Base-by-base conservation (phyloP, 2,888 invertebrate species). In the Agrotis puta region DNA sequence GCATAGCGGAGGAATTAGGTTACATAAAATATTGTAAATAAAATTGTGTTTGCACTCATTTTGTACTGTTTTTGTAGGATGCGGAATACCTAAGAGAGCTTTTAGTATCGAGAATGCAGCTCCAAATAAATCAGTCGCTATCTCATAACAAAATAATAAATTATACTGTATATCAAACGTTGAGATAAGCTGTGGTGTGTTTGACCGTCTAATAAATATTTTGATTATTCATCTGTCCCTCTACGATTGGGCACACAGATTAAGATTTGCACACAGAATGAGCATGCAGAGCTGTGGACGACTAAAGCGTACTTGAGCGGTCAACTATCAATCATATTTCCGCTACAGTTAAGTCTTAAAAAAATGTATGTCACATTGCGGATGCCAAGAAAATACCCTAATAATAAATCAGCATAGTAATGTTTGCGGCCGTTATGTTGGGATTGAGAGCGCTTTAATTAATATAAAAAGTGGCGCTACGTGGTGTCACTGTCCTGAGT, bases 351-450 rank as follows among this genome's bases (percentile, higher is more conserved):
- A 95, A 90, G 90, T 92, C 90, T 91, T 89, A 91, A 93, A 94
- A 91, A 94, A 94, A 95, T 94, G 93, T 94, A 88, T 96, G 95
- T 95, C 95, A 94, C 93, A 93, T 93, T 94, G 92, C 95, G 94
- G 94, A 94, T 94, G 93, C 90, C 90, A 90, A 94, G 94, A 94
- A 95, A 94, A 94, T 94, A 94, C 93, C 94, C 93, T 92, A 94
- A 94, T 93, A 94, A 95, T 95, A 94, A 94, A 96, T 95, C 95
- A 92, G 93, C 95, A 95, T 95, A 95, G 92, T 94, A 94, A 95
- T 94, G 93, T 92, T 91, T 89, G 89, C 83, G 83, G 92, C 95
- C 95, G 95, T 95, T 95, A 95, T 93, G 87, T 92, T 90, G 88
- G 92, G 93, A 94, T 94, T 93, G 94, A 92, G 93, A 89, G 89